Evolutionary conservation across 2,888 invertebrate species (phyloP).

Genomic region (Galeopsomyia nigrocyanea): DNA sequence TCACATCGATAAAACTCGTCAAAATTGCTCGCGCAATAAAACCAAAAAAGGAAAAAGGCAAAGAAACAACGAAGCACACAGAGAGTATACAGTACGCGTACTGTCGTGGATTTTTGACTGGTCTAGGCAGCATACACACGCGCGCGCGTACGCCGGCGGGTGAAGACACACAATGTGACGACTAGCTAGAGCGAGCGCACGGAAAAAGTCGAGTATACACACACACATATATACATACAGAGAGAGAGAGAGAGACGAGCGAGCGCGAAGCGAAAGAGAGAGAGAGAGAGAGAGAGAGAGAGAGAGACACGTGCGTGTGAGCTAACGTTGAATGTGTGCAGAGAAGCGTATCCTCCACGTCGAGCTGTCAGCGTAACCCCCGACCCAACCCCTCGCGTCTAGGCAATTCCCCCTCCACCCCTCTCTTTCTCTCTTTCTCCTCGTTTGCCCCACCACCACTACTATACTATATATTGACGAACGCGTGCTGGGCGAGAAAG

Average conservation of each 20-base stretch:
- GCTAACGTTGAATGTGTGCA: constrained; percentile 62
- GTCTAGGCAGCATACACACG: background rate
- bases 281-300: constrained; percentile 49
- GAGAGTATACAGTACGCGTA: constrained; percentile 52
- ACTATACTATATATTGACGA: too few species aligned
- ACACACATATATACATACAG: constrained; percentile 30
- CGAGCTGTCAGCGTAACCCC: constrained; percentile 69
- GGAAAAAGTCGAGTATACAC: constrained; percentile 45
- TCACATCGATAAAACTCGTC: constrained; percentile 45
- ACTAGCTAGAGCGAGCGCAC: constrained; percentile 54
- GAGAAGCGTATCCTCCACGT: constrained; percentile 68
- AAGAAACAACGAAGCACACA: background rate
- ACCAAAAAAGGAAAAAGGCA: background rate
- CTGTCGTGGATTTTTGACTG: constrained; percentile 56
- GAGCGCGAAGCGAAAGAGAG: constrained; percentile 49
- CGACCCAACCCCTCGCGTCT: constrained; percentile 62
- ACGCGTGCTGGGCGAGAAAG: too few species aligned
- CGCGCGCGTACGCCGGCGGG: constrained; percentile 57
- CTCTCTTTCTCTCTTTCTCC: constrained; percentile 47
- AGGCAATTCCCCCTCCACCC: constrained; percentile 15
- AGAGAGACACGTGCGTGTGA: constrained; percentile 50
- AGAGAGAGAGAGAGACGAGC: background rate
- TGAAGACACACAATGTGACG: constrained; percentile 67
- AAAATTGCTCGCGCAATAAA: constrained; percentile 30
- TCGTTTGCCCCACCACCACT: constrained; percentile 9